phyloP scores from a whole-genome alignment of 2,797 vertebrate genomes.

The Glossophaga mutica region DNA sequence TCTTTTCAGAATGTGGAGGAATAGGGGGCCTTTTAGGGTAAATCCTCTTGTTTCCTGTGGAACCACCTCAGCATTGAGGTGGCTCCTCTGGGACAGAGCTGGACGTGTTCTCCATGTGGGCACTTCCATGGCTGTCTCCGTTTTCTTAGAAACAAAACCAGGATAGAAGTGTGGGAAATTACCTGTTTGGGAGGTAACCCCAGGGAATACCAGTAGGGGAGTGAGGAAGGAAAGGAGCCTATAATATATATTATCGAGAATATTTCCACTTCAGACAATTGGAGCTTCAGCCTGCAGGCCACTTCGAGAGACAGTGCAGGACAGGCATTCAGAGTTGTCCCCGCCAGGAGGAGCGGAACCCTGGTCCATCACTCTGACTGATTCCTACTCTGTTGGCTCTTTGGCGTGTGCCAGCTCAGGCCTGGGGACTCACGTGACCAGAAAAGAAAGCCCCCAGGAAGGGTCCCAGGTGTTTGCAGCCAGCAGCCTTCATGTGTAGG shows the following conservation, averaged over 20 bases:
- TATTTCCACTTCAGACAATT: background rate
- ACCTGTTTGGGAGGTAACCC: background rate
- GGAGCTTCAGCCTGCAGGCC: background rate
- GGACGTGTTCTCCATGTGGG: accelerated
- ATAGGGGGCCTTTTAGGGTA: background rate
- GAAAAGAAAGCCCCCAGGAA: background rate
- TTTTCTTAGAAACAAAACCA: background rate
- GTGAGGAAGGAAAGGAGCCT: background rate
- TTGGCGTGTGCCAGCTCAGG: background rate
- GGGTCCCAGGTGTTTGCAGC: background rate
- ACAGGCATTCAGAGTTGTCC: background rate
- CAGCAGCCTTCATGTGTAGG: background rate
- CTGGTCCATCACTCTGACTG: background rate
- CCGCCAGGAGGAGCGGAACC: background rate
- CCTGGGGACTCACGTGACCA: background rate
- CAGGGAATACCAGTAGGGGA: background rate
- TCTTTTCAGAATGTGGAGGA: background rate
- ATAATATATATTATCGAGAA: background rate
- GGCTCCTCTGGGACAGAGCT: too few species aligned
- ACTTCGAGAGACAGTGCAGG: background rate
- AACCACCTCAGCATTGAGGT: accelerated
- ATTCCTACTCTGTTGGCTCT: background rate
- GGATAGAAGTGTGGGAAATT: background rate
- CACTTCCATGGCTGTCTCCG: background rate
- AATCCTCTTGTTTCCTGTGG: background rate